Evolutionary conservation across 2,888 invertebrate species (phyloP).

Genomic region (Ennomos fuscantarius): DNA sequence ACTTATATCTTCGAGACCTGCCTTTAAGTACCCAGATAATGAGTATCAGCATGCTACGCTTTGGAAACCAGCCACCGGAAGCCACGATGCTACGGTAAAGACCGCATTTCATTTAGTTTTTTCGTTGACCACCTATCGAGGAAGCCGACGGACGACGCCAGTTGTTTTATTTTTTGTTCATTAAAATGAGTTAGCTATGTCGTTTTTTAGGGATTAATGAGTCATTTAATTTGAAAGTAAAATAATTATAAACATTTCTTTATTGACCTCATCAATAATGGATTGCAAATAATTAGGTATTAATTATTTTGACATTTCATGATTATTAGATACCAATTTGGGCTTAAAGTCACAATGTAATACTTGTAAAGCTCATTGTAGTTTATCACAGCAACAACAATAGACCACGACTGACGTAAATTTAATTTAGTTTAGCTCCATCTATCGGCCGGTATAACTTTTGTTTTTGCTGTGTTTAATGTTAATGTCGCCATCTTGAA

Average conservation of each 20-base stretch:
- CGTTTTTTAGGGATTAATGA: conserved; percentile 12
- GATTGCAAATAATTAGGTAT: background rate
- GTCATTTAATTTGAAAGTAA: conserved; percentile 16
- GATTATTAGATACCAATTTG: too few relatives aligned
- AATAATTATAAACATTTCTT: background rate
- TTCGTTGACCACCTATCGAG: conserved; percentile 50
- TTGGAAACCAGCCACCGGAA: conserved; percentile 41
- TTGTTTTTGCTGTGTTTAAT: too few relatives aligned
- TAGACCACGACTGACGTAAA: too few relatives aligned
- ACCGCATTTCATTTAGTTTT: conserved; percentile 52
- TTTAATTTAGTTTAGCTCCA: too few relatives aligned
- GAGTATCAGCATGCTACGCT: conserved; percentile 35
- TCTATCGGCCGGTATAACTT: too few relatives aligned
- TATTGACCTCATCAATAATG: conserved; percentile 14
- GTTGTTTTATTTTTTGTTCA: conserved; percentile 34
- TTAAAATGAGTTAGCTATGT: conserved; percentile 25
- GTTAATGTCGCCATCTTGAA: too few relatives aligned
- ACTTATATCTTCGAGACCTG: too few relatives aligned
- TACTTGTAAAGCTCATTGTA: too few relatives aligned
- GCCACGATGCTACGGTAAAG: conserved; percentile 37
- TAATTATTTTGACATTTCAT: too few relatives aligned
- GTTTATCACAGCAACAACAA: too few relatives aligned
- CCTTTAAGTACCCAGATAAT: too few relatives aligned
- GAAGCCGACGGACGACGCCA: background rate
- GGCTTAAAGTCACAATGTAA: too few relatives aligned